A percentile compares a stretch with the other conserved stretches of the same genome.
Conservation (phyloP, 2,888 invertebrate genomes). For the Ornithoptera priamus region DNA sequence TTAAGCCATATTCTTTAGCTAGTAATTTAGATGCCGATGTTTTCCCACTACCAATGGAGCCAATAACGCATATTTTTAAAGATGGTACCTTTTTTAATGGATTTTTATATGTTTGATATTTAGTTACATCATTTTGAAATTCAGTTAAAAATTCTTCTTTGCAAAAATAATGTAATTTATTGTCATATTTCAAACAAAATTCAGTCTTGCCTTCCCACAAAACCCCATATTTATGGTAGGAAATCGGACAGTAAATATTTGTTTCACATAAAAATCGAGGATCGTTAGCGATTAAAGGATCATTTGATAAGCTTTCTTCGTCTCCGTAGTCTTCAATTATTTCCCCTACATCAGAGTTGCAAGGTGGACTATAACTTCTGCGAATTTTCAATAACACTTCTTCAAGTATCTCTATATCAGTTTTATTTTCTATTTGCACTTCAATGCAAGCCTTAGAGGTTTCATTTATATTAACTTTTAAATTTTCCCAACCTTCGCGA, state of each 20-base stretch:
- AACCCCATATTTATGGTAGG: conserved; percentile 73
- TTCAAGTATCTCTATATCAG: conserved; percentile 59
- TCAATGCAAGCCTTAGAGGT: conserved; percentile 58
- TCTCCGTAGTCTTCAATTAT: conserved; percentile 42
- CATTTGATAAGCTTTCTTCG: conserved; percentile 46
- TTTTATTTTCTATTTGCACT: conserved; percentile 70
- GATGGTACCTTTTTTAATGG: conserved; percentile 71
- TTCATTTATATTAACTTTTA: conserved; percentile 69
- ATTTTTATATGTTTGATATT: conserved; percentile 68
- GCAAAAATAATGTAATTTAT: conserved; percentile 77
- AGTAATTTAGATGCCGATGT: conserved; percentile 70
- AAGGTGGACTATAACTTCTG: conserved; percentile 51
- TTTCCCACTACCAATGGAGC: conserved; percentile 78
- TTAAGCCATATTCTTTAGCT: conserved; percentile 77
- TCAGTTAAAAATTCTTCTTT: conserved; percentile 67
- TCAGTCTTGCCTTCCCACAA: conserved; percentile 82
- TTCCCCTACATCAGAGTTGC: conserved; percentile 50
- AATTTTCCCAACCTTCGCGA: conserved; percentile 60
- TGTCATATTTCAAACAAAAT: conserved; percentile 71
- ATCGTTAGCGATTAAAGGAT: conserved; percentile 53
- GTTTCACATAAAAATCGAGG: conserved; percentile 78
- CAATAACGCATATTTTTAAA: conserved; percentile 79
- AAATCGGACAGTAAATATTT: conserved; percentile 81
- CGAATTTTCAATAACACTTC: conserved; percentile 61
- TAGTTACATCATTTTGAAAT: conserved; percentile 74